A percentile compares a stretch with the other conserved stretches of the same genome.
These are phyloP conservation scores for Pseudococcus viburni DNA, from an alignment of 2,888 invertebrate species.

Conservation along the genomic window DNA sequence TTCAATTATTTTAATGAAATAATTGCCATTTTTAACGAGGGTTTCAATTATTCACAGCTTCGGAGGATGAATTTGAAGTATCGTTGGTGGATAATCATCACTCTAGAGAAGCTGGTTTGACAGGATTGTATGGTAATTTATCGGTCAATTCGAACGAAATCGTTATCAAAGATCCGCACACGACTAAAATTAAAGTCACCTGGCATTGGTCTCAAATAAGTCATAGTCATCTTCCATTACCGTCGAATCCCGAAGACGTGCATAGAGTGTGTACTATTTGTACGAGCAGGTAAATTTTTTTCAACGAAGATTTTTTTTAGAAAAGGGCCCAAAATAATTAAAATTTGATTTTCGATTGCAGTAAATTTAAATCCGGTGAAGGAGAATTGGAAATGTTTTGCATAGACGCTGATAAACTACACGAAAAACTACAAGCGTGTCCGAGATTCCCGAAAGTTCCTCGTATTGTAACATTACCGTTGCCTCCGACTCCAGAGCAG, in stretches of 20 bases:
- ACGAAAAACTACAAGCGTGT: slow-evolving; percentile 71
- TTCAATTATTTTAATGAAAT: no score
- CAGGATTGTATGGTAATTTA: slow-evolving; percentile 76
- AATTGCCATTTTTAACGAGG: no score
- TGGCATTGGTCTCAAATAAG: slow-evolving; percentile 78
- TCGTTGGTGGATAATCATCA: slow-evolving; percentile 78
- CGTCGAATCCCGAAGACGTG: slow-evolving; percentile 74
- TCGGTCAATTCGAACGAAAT: slow-evolving; percentile 75
- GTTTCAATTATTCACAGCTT: slow-evolving; percentile 63
- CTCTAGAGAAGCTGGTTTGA: slow-evolving; percentile 77
- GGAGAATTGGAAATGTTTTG: slow-evolving; percentile 75
- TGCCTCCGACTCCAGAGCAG: slow-evolving; percentile 68
- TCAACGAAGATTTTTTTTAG: no score
- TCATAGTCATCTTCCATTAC: slow-evolving; percentile 69
- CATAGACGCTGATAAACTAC: slow-evolving; percentile 72
- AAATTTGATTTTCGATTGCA: slow-evolving; percentile 69
- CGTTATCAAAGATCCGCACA: slow-evolving; percentile 74
- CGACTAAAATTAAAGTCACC: slow-evolving; percentile 73
- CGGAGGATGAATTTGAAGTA: slow-evolving; percentile 73
- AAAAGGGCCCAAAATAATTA: neutral
- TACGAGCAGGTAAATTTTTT: slow-evolving; percentile 74
- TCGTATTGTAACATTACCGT: slow-evolving; percentile 68
- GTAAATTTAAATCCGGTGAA: slow-evolving; percentile 74
- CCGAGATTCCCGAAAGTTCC: slow-evolving; percentile 67
- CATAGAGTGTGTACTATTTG: slow-evolving; percentile 77